A percentile compares a stretch with the other conserved stretches of the same genome.
phyloP scores from a whole-genome alignment of 2,113 vertebrate species.

The Microtus pennsylvanicus region DNA sequence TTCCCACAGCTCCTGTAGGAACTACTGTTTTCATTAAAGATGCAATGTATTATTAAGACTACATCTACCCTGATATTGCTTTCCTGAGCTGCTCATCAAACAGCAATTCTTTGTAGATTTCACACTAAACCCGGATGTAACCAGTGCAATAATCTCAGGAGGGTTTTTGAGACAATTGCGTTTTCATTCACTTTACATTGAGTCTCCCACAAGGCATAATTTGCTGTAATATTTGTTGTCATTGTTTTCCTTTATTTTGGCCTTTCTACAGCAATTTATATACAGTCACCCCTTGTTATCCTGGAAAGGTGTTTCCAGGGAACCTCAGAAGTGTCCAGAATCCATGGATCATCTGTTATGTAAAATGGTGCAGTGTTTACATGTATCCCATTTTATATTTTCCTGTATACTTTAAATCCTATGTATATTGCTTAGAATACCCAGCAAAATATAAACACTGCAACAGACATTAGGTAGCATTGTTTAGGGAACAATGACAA shows the following conservation, averaged over 20 bases:
- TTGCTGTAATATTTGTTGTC: conserved; percentile 11
- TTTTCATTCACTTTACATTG: conserved; percentile 15
- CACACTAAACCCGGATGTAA: conserved; percentile 16
- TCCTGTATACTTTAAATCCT: neutral
- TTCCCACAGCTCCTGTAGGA: neutral
- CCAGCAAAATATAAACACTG: neutral
- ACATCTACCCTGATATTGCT: neutral
- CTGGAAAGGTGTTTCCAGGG: neutral
- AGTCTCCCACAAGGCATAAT: neutral
- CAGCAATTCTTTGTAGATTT: conserved; percentile 26
- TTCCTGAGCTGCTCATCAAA: neutral
- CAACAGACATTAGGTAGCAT: neutral
- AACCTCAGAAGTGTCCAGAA: neutral
- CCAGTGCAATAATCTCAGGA: neutral
- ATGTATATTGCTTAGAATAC: neutral
- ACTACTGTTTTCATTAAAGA: conserved; percentile 38
- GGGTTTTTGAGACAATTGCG: neutral
- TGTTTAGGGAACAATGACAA: neutral
- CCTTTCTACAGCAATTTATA: neutral
- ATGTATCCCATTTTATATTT: neutral
- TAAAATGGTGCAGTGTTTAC: neutral
- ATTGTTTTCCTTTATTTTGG: neutral
- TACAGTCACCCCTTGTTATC: neutral
- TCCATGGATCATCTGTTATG: neutral
- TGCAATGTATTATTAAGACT: conserved; percentile 42